Evolutionary conservation across 2,113 vertebrate species (phyloP).

Genomic region (Verasper variegatus): DNA sequence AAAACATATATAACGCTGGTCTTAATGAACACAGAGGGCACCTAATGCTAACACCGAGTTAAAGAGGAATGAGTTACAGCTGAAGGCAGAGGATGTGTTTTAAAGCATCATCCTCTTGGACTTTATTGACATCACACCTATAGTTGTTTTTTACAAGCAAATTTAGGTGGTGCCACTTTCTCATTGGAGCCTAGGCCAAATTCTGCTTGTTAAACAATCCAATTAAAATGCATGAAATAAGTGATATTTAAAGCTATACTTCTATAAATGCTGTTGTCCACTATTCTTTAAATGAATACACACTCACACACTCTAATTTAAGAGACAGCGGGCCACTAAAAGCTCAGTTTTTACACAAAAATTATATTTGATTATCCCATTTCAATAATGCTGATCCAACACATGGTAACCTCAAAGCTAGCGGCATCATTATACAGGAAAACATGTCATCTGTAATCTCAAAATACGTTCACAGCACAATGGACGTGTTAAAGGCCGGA

Average conservation of each 20-base stretch:
- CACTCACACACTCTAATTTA: constrained; percentile 2
- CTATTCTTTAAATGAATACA: constrained; percentile 1
- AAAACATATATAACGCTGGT: constrained; percentile 54
- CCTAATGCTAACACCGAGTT: constrained; percentile 11
- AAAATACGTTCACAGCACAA: constrained; percentile 64
- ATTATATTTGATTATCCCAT: constrained; percentile 25
- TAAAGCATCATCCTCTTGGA: background rate
- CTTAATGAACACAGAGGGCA: constrained; percentile 50
- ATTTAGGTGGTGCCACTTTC: constrained; percentile 9
- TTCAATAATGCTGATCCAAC: constrained; percentile 29
- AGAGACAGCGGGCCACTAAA: constrained; percentile 23
- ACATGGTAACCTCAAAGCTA: constrained; percentile 47
- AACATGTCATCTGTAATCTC: constrained; percentile 53
- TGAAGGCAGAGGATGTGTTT: constrained; percentile 8
- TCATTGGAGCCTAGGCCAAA: constrained; percentile 11
- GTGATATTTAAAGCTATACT: no score
- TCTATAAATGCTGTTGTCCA: background rate
- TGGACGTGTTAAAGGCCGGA: constrained; percentile 55
- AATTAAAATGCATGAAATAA: background rate
- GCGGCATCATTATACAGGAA: constrained; percentile 42
- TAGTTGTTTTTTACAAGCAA: constrained; percentile 12
- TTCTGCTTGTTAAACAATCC: background rate
- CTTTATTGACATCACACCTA: constrained; percentile 1
- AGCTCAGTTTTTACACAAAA: constrained; percentile 19
- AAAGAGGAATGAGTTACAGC: constrained; percentile 28